These are phyloP conservation scores for Porites australiensis DNA, from an alignment of 64 coral and sea anemone genomes.

Conservation along the genomic window DNA sequence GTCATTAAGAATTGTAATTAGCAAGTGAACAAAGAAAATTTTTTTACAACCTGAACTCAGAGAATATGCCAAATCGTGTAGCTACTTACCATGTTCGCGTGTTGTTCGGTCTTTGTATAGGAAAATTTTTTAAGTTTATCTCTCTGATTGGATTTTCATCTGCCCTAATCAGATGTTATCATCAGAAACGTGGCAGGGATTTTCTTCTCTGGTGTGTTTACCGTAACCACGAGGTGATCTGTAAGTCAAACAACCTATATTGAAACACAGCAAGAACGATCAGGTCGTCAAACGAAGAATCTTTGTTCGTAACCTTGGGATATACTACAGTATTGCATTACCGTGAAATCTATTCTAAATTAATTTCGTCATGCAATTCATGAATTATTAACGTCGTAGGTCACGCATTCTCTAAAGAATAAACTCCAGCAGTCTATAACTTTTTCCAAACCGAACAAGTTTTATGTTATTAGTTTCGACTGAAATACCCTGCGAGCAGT, in stretches of 20 bases:
- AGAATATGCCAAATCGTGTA: background rate
- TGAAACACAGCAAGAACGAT: background rate
- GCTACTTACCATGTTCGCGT: conserved; percentile 24
- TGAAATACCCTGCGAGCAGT: no score
- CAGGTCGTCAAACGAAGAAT: background rate
- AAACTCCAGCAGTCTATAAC: background rate
- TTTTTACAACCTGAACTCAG: background rate
- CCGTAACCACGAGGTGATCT: background rate
- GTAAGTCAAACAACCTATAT: background rate
- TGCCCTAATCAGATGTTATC: background rate
- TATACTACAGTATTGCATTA: background rate
- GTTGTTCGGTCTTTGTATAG: background rate
- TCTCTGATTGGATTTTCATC: conserved; percentile 3
- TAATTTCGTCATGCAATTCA: background rate
- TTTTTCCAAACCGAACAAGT: no score
- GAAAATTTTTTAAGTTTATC: background rate
- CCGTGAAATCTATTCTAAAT: conserved; percentile 9
- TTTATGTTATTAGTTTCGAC: no score
- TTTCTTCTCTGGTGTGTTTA: background rate
- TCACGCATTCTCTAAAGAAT: conserved; percentile 6
- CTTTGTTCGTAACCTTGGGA: background rate
- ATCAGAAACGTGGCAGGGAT: background rate
- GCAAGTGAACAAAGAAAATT: background rate
- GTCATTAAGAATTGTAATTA: background rate
- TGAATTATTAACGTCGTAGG: conserved; percentile 30